A percentile compares a stretch with the other conserved stretches of the same genome.
These are phyloP conservation scores for Gadopsis bispinosus DNA, from an alignment of 2,797 vertebrate genomes.

Conservation along the genomic window DNA sequence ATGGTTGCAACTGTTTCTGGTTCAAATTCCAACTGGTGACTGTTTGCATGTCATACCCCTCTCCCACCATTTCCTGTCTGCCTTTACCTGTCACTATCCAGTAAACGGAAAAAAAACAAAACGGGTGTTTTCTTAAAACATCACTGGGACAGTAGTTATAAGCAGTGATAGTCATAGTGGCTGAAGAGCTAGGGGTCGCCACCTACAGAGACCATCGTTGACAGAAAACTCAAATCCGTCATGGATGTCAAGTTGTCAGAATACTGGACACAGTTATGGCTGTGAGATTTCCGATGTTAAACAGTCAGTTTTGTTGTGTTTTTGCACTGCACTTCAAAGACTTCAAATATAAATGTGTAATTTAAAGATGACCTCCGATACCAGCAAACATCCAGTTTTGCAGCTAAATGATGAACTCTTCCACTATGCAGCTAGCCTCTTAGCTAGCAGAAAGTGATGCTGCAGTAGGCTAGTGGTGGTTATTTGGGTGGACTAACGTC, in stretches of 20 bases:
- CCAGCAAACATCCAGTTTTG: background rate
- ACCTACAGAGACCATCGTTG: background rate
- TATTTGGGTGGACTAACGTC: constrained; percentile 81
- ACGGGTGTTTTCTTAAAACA: background rate
- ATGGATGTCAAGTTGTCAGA: background rate
- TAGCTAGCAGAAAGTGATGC: constrained; percentile 50
- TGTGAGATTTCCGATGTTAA: background rate
- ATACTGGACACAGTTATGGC: background rate
- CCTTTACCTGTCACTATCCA: too few relatives aligned
- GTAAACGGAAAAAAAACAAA: too few relatives aligned
- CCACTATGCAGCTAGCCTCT: constrained; percentile 41
- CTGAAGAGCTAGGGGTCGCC: background rate
- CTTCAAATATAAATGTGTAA: background rate
- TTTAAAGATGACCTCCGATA: background rate
- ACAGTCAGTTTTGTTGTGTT: too few relatives aligned
- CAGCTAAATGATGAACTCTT: constrained; percentile 67
- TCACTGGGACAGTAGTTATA: too few relatives aligned
- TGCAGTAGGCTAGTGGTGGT: constrained; percentile 34
- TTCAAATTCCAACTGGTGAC: too few relatives aligned
- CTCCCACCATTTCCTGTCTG: too few relatives aligned
- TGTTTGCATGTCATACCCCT: too few relatives aligned
- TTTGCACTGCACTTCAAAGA: too few relatives aligned
- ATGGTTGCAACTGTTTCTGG: too few relatives aligned
- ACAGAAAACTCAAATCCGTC: background rate
- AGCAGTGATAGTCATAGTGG: rapidly evolving